Conservation (phyloP, 2,888 invertebrate species). For the Orchesella flavescens region DNA sequence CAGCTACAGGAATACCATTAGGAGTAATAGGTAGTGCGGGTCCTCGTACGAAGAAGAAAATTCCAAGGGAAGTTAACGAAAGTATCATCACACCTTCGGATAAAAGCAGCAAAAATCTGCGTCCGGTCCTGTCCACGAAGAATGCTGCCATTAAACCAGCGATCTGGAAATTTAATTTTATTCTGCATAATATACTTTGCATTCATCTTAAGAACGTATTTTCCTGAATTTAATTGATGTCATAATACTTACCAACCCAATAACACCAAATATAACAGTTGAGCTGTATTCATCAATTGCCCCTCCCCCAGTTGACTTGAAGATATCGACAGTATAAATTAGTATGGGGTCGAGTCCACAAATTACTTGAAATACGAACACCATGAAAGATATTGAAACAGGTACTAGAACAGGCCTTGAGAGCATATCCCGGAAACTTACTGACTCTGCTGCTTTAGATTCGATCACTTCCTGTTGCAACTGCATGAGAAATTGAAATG, state of each 20-base stretch:
- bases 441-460: conserved; percentile 21
- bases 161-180: background rate
- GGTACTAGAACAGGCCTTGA: conserved; percentile 44
- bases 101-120: conserved; percentile 82
- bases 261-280: conserved; percentile 86
- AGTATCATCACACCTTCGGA: conserved; percentile 84
- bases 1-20: background rate
- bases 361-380: conserved; percentile 68
- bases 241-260: conserved; percentile 81
- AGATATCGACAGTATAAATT: conserved; percentile 69
- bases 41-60: conserved; percentile 80
- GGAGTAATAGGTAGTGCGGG: conserved; percentile 37
- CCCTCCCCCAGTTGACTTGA: conserved; percentile 58
- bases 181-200: too few species aligned
- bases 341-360: conserved; percentile 67
- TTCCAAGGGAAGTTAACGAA: conserved; percentile 81
- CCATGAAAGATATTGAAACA: conserved; percentile 62
- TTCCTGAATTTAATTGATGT: too few species aligned
- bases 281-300: conserved; percentile 78
- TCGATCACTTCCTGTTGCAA: conserved; percentile 31
- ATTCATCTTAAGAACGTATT: too few species aligned
- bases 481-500: conserved; percentile 8
- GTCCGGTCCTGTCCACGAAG: conserved; percentile 85
- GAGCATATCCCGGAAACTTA: conserved; percentile 31
- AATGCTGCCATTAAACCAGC: conserved; percentile 77